Evolutionary conservation across 2,888 invertebrate species (phyloP).

Genomic region (Dryomyza anilis): DNA sequence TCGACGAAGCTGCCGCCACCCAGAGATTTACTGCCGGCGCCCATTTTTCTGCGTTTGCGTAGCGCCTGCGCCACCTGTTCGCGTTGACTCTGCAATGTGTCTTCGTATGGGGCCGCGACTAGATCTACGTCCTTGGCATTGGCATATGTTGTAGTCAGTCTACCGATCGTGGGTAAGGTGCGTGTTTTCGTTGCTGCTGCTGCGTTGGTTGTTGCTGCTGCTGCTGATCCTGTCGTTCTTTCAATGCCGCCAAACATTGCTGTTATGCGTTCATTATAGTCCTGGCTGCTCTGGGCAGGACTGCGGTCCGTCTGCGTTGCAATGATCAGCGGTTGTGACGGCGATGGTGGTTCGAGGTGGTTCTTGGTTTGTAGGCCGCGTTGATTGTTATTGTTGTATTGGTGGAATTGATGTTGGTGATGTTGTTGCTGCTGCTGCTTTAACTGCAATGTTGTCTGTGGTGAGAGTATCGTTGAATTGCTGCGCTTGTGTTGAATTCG

Average conservation of each 20-base stretch:
- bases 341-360: slow-evolving; percentile 16
- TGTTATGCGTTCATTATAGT: slow-evolving; percentile 24
- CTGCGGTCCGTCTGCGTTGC: too few relatives aligned
- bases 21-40: too few relatives aligned
- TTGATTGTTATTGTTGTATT: slow-evolving; percentile 25
- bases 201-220: slow-evolving; percentile 20
- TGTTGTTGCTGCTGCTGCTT: slow-evolving; percentile 36
- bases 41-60: slow-evolving; percentile 12
- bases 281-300: slow-evolving; percentile 18
- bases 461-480: slow-evolving; percentile 13
- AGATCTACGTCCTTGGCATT: slow-evolving; percentile 17
- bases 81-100: slow-evolving; percentile 5
- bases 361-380: slow-evolving; percentile 7
- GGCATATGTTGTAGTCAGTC: slow-evolving; percentile 18
- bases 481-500: slow-evolving; percentile 19
- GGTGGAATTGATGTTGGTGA: slow-evolving; percentile 7
- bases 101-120: slow-evolving; percentile 23
- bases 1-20: slow-evolving; percentile 48
- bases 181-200: slow-evolving; percentile 26
- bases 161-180: slow-evolving; percentile 28
- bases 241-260: slow-evolving; percentile 27
- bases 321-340: slow-evolving; percentile 34
- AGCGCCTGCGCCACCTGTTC: not conserved
- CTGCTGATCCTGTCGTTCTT: slow-evolving; percentile 23
- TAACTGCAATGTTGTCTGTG: slow-evolving; percentile 40